Evolutionary conservation across 2,113 vertebrate species (phyloP).

Genomic region (Lipophrys pholis): DNA sequence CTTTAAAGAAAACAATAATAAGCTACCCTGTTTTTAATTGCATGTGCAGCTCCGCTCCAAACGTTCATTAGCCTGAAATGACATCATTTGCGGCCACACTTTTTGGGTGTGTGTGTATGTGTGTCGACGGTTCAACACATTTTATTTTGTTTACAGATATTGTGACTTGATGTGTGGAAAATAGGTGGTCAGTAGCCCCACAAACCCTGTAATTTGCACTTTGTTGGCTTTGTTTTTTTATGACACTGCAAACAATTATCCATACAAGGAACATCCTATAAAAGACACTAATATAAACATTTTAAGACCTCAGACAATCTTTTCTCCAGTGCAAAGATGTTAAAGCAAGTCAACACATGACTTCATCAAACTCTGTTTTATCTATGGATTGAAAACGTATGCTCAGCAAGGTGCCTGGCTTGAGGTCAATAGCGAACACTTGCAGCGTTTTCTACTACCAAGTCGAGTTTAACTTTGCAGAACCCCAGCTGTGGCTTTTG

Average conservation of each 20-base stretch:
- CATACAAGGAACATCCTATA: constrained; percentile 77
- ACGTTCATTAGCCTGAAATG: constrained; percentile 58
- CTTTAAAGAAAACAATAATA: constrained; percentile 47
- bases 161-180: constrained; percentile 70
- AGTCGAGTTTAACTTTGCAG: constrained; percentile 46
- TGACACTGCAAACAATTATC: constrained; percentile 75
- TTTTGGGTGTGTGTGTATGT: constrained; percentile 56
- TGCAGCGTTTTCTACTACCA: constrained; percentile 25
- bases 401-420: constrained; percentile 68
- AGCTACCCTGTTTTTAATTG: constrained; percentile 51
- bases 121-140: constrained; percentile 57
- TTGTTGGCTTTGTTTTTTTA: constrained; percentile 77
- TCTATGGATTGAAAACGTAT: constrained; percentile 31
- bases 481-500: constrained; percentile 60
- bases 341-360: constrained; percentile 64
- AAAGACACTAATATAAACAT: constrained; percentile 79
- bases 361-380: constrained; percentile 60
- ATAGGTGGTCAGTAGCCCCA: constrained; percentile 71
- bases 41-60: constrained; percentile 50
- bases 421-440: constrained; percentile 43
- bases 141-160: constrained; percentile 72
- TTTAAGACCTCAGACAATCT: constrained; percentile 75
- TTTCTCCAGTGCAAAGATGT: constrained; percentile 64
- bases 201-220: constrained; percentile 75
- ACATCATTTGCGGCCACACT: constrained; percentile 70